These are phyloP conservation scores for Zenarchopterus dispar DNA, from an alignment of 2,797 vertebrate species.

Conservation along the genomic window DNA sequence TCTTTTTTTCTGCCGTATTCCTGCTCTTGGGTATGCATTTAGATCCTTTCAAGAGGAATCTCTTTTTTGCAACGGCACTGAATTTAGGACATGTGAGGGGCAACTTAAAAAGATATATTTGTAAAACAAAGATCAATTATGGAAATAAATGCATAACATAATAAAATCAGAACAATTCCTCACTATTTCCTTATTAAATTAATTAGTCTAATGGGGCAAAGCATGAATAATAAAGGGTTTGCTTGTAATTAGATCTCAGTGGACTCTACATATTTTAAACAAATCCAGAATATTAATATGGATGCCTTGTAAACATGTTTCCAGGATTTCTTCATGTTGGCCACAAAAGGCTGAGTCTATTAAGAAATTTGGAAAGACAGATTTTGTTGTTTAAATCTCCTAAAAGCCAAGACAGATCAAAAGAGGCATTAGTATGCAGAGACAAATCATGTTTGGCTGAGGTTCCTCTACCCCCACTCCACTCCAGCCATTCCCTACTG, in stretches of 20 bases:
- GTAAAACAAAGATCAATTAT: slow-evolving; percentile 83
- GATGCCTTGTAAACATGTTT: slow-evolving; percentile 77
- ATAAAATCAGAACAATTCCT: slow-evolving; percentile 64
- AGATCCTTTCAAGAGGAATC: slow-evolving; percentile 51
- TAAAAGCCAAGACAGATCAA: slow-evolving; percentile 81
- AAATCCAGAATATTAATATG: slow-evolving; percentile 79
- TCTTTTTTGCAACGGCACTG: slow-evolving; percentile 31
- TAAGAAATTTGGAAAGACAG: slow-evolving; percentile 76
- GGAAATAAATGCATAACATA: slow-evolving; percentile 80
- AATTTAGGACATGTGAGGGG: slow-evolving; percentile 63
- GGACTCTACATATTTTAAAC: slow-evolving; percentile 79
- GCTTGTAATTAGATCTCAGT: slow-evolving; percentile 82
- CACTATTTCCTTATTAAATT: slow-evolving; percentile 77
- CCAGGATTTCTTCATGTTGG: slow-evolving; percentile 74
- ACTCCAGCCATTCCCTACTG: slow-evolving; percentile 75
- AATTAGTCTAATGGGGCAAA: slow-evolving; percentile 83
- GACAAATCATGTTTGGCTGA: slow-evolving; percentile 79
- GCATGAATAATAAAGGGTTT: slow-evolving; percentile 77
- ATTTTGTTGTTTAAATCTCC: slow-evolving; percentile 79
- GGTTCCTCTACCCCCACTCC: slow-evolving; percentile 65
- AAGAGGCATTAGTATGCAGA: slow-evolving; percentile 81
- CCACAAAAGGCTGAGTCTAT: slow-evolving; percentile 74
- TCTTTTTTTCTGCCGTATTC: slow-evolving; percentile 5
- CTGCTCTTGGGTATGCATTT: slow-evolving; percentile 36
- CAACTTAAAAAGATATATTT: slow-evolving; percentile 76